phyloP scores from a whole-genome alignment of 2,888 invertebrate genomes.

The Cephus nigrinus region DNA sequence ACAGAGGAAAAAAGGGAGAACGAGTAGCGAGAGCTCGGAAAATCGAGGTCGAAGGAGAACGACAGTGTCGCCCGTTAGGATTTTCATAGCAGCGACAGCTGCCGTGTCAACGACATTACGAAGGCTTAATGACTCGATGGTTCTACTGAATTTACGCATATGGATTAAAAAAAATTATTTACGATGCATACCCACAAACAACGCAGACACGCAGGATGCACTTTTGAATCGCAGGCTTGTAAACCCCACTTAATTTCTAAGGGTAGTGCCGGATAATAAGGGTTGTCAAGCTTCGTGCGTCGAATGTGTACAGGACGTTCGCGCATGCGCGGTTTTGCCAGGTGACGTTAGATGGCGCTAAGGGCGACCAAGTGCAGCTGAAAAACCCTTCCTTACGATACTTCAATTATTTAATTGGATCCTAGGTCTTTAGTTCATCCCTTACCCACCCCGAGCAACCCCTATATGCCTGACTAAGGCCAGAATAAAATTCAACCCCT shows the following conservation, averaged over 20 bases:
- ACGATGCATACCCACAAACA: background rate
- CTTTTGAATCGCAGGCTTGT: background rate
- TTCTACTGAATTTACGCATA: background rate
- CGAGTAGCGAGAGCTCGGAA: background rate
- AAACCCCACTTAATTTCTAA: background rate
- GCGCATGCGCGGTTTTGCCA: background rate
- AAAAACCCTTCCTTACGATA: slow-evolving; percentile 3
- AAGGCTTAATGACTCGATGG: background rate
- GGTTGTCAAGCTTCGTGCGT: background rate
- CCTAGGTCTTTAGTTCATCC: slow-evolving; percentile 20
- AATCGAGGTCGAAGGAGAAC: background rate
- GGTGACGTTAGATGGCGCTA: background rate
- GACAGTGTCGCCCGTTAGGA: background rate
- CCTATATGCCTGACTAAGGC: background rate
- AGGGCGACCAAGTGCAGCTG: background rate
- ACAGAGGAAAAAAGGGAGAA: background rate
- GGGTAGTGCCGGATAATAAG: background rate
- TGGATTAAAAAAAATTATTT: background rate
- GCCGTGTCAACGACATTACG: background rate
- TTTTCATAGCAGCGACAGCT: background rate
- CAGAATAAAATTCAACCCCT: background rate
- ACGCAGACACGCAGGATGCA: background rate
- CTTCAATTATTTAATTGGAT: slow-evolving; percentile 39
- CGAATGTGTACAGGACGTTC: background rate
- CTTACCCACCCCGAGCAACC: background rate